Base-by-base conservation (phyloP, 2,797 vertebrate species). In the Peromyscus attwateri region DNA sequence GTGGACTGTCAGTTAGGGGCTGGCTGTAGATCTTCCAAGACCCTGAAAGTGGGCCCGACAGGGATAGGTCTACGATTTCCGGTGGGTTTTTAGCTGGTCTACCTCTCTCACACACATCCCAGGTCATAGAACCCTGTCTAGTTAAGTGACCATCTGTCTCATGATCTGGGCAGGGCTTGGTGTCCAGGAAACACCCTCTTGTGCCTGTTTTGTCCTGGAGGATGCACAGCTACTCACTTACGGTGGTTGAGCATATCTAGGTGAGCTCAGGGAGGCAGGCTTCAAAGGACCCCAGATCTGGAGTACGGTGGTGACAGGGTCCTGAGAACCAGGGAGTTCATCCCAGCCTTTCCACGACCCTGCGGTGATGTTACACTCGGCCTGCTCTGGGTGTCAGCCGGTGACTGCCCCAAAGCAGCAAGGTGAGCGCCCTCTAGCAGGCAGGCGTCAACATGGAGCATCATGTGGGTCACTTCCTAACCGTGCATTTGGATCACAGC, bases 191-290 rank as follows among this genome's bases (percentile, higher is more conserved):
- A 85, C 19, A n/a, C 46, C 4, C 3, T 29, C 29, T 19, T 1
- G 14, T 34, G 29, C 0, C 64, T 10, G 0, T 1, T 14, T 3
- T 2, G 1, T 40, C 46, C 5, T 0, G 40, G 7, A 17, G 64
- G n/a, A 7, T 1, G 6, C 1, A 2, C 9, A 4, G 40, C 6
- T 0, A 31, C 76, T 27, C 9, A 9, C 71, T 62, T 31, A 2
- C 62, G 71, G 34, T 71, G 66, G 29, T 23, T 21, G 29, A 66
- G 27, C 37, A 19, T 31, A 21, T 19, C 37, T 6, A 34, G 40
- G 11, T 12, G 4, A 57, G 62, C 57, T 77, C 27, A 11, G 87
- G 37, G 5, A 37, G 23, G 37, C 5, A 16, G 70, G 55, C 23
- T 17, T 89, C 40, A 37, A 11, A 46, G 12, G 7, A 19, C 14